Base-by-base conservation (phyloP, 1,140 invertebrate species). In the Holcopasites calliopsidis region DNA sequence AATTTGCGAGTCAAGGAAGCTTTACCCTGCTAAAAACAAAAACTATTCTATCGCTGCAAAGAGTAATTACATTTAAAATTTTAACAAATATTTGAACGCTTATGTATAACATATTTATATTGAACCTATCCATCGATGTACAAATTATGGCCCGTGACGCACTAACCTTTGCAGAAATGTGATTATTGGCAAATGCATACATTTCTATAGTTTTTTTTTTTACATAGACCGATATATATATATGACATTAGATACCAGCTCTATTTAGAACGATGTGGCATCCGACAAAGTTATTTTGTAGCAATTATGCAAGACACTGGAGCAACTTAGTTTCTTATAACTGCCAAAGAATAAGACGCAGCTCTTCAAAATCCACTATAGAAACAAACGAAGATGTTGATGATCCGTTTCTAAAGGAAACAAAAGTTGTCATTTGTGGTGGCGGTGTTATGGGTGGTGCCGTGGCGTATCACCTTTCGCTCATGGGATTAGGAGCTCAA, bases 401-500 rank as follows among this genome's bases (percentile, higher is more conserved):
- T 42, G 47, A 74, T 58, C 38, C 23, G 54, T 74, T 88, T 75
- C 92, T 92, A 40, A 82, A 89, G 60, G 90, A 94, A 85, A 91
- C 93, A 8, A 93, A 94, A 86, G 95, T 96, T 40, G 96, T 98
- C 10, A 95, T 99, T 86, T 98, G 97, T 92, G 98, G 98, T 18
- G 98, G 97, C 50, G 98, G 98, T 55, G 94, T 99, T 40, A 96
- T 98, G 92, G 98, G 98, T 23, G 95, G 96, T 40, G 97, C 98
- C 26, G 95, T 99, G 3, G 98, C 97, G 10, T 99, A 99, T 91
- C 97, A 99, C 91, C 91, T 99, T 42, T 96, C 96, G 8, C 92
- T 95, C 85, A 90, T 95, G 77, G 98, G 98, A 66, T 96, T 95
- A 94, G 96, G 96, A 40, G 91, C 92, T 44, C 93, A 97, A 76